These are phyloP conservation scores for Hyperopisus bebe DNA, from an alignment of 2,113 vertebrate genomes.

Conservation along the genomic window DNA sequence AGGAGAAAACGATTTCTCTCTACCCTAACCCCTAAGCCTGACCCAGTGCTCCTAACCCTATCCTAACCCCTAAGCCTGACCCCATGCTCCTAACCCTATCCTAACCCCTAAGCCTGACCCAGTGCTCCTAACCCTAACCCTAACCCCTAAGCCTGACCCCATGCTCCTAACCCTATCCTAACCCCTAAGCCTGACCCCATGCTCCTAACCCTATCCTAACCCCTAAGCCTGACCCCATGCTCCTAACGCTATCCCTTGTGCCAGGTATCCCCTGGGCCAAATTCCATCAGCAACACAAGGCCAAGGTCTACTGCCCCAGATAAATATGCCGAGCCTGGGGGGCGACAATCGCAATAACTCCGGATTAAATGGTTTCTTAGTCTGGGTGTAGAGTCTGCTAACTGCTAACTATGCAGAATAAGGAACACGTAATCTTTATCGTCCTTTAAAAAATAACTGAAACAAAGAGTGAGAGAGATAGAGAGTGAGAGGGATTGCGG, in stretches of 20 bases:
- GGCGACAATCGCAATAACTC: neutral
- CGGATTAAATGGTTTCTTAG: neutral
- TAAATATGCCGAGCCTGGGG: neutral
- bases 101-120: neutral
- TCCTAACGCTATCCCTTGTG: neutral
- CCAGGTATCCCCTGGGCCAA: neutral
- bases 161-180: too few species aligned
- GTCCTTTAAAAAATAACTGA: neutral
- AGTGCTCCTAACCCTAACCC: neutral
- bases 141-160: too few species aligned
- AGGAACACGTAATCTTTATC: neutral
- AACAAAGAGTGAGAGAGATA: neutral
- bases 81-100: neutral
- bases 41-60: too few species aligned
- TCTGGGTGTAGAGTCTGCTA: neutral
- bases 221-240: too few species aligned
- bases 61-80: neutral
- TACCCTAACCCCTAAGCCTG: too few species aligned
- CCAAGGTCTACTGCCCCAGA: neutral
- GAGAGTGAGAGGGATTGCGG: neutral
- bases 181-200: too few species aligned
- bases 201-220: too few species aligned
- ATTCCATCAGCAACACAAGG: neutral
- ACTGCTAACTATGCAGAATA: neutral
- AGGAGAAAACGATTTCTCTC: neutral